Base-by-base conservation (phyloP, 2,113 vertebrate genomes). In the Halichoeres trimaculatus region DNA sequence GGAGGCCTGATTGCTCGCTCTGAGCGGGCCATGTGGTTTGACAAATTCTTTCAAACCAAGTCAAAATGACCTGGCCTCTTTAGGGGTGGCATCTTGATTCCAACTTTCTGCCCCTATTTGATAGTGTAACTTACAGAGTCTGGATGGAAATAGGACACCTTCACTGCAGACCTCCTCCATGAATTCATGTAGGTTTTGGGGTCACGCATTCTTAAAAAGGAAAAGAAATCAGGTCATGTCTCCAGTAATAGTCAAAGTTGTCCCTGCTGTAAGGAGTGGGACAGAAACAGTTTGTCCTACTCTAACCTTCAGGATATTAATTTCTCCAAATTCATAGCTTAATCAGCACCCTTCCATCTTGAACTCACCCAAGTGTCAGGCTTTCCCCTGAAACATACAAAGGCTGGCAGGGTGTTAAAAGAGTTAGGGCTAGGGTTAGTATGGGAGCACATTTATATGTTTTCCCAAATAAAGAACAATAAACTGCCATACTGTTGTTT, bases 141-240 rank as follows among this genome's bases (percentile, higher is more conserved):
- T 11, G 55, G 53, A 64, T 55, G 26, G 59, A 85, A 85, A 70
- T 36, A 74, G 74, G 52, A 55, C 74, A 74, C 30, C 22, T 53
- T 56, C 9, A 24, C 70, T 45, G 19, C 51, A 71, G 59, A 66
- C 62, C 76, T 67, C 26, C 30, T 70, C 70, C 12, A 48, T 56
- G 38, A 26, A 45, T 66, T 22, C 40, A 60, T 68, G 45, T 45
- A 72, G 70, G 74, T 74, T 86, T 87, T 59, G 71, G 47, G 78
- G 74, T 79, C 78, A 75, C 4, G 47, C 10, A 2, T 51, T 68
- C 68, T 76, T 35, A 70, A 80, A 60, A 48, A 55, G 58, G 63
- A 76, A 70, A 73, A 48, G 1, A 85, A 85, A 85, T 41, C 19
- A 74, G 88, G 83, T 59, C 85, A 78, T 53, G 56, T 68, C 38